Evolutionary conservation across 2,888 invertebrate genomes (phyloP), one percentile per base, ranked within the genome.

Genomic region (Villa cingulata): DNA sequence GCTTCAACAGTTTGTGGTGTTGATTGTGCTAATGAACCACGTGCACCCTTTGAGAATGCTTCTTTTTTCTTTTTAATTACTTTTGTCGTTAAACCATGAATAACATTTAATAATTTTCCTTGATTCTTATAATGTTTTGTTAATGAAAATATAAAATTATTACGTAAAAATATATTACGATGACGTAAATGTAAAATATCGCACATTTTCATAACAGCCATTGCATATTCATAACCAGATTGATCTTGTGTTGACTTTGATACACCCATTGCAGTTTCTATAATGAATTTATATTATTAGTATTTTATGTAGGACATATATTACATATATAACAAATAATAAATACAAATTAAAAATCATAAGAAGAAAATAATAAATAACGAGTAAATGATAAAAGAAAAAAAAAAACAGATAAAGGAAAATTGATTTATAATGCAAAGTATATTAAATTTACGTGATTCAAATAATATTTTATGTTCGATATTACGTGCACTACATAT

Each of bases 181-280:
- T 87, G 87, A 56, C 88, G 80, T 51, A 86, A 69, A 60, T 88
- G 87, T 0, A 88, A 75, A 56, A 88, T 87, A 58, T 86, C 86
- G 59, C 86, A 86, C 86, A 88, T 85, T 62, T 87, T 86, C 86
- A 87, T 87, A 5, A 88, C 87, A 52, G 87, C 87, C 79, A 85
- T 80, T 1, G 87, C 87, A 58, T 87, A 88, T 66, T 87, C 87
- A 58, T 80, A 83, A 37, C 86, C 86, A 53, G 84, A 85, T 62
- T 80, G 79, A 55, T 82, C 83, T 67, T 87, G 87, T 1, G 86
- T 86, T 53, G 75, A 77, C 64, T 86, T 86, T 57, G 83, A 86
- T 0, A 88, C 87, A 44, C 88, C 88, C 88, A 88, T 88, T 1
- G 86, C 88, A 36, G 88, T 88, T 74, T 88, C 87, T 83, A 54